phyloP scores from a whole-genome alignment of 35 echinoderm and acorn worm species.

The Diadema setosum region DNA sequence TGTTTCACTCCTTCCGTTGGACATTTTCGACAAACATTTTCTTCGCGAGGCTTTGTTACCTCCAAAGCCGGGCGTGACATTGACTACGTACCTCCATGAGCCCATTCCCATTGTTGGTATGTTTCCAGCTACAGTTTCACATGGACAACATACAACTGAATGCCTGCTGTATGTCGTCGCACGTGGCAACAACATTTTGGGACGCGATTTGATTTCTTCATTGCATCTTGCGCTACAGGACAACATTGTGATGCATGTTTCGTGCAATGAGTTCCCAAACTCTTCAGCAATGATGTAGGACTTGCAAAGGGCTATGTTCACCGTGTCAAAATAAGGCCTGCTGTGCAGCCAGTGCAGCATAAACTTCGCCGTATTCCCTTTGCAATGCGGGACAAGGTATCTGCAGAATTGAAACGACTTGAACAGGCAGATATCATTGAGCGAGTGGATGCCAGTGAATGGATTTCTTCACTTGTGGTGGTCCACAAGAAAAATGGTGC shows the following conservation, averaged over 20 bases:
- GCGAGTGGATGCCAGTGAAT: slow-evolving; percentile 61
- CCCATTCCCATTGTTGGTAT: slow-evolving; percentile 4
- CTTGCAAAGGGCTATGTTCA: not conserved
- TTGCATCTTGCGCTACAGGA: not conserved
- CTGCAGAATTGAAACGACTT: slow-evolving; percentile 9
- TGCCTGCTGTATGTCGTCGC: not conserved
- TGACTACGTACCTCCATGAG: slow-evolving; percentile 35
- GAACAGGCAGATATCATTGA: slow-evolving; percentile 51
- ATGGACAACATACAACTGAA: not conserved
- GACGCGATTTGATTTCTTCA: slow-evolving; percentile 29
- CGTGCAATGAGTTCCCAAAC: not conserved
- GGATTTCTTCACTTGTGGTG: slow-evolving; percentile 56
- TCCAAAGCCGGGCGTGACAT: not conserved
- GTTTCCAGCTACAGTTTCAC: slow-evolving; percentile 14
- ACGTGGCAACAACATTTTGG: slow-evolving; percentile 20
- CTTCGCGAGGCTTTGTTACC: slow-evolving; percentile 9
- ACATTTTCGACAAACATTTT: slow-evolving; percentile 55
- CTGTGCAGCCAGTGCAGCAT: slow-evolving; percentile 40
- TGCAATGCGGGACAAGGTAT: slow-evolving; percentile 23
- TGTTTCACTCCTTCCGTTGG: slow-evolving; percentile 26
- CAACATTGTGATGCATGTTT: not conserved
- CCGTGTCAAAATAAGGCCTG: slow-evolving; percentile 24
- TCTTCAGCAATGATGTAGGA: not conserved
- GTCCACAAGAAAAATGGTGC: slow-evolving; percentile 37
- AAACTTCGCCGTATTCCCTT: slow-evolving; percentile 28